Evolutionary conservation across 2,888 invertebrate species (phyloP), one percentile per base, ranked within the genome.

Genomic region (Heliconius erato): DNA sequence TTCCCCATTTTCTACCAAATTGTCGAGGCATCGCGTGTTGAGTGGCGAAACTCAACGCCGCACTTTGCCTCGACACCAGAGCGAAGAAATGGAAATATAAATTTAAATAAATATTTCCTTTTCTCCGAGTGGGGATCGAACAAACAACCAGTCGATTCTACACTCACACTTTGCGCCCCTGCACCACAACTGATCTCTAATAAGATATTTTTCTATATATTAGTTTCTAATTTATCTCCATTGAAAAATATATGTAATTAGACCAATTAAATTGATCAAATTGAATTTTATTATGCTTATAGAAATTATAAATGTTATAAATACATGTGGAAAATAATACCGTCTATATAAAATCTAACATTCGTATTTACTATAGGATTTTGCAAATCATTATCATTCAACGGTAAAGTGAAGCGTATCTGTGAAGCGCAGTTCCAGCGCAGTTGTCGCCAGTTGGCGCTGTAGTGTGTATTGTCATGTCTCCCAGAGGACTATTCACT

Each of bases 401-500:
- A 83, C 82, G 82, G 82, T 76, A 80, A 68, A 44, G 40, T 72
- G 40, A 63, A 78, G 69, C 69, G 79, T 79, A 82, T 82, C 80
- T 78, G 71, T 80, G 77, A 78, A 80, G 71, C 63, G 63, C 71
- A 79, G 79, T 78, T 83, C 74, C 79, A 80, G 71, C 63, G 63
- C 71, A 79, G 79, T 78, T 83, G 77, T 81, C 81, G 77, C 87
- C 88, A 84, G 85, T 86, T 81, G 87, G 77, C 72, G 65, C 63
- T 23, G 78, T 71, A 81, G 77, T 81, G 88, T 72, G 82, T 91
- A 93, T 91, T 93, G 92, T 92, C 91, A 90, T 79, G 81, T 88
- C 87, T 84, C 83, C 87, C 87, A 86, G 85, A 85, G 87, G 87
- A 88, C 87, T 89, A 91, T 92, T 92, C 91, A 92, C 91, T 91